phyloP scores from a whole-genome alignment of 2,888 invertebrate species.

The Torymus aiolomorphi region DNA sequence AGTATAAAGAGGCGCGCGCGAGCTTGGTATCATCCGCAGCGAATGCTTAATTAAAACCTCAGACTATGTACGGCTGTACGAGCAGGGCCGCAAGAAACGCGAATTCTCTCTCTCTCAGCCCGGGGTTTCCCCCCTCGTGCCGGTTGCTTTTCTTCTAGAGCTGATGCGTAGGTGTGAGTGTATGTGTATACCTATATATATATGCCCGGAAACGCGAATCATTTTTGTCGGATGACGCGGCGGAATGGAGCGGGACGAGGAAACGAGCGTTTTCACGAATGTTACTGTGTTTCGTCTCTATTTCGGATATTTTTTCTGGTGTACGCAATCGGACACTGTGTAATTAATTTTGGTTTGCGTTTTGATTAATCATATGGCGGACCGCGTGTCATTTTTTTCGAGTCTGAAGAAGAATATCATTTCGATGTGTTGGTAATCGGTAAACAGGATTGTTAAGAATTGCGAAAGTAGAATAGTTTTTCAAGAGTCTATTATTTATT shows the following conservation, averaged over 20 bases:
- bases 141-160: neutral
- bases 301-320: neutral
- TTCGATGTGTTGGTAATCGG: no score
- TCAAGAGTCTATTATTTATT: no score
- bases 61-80: conserved; percentile 62
- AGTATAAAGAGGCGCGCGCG: conserved; percentile 76
- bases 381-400: neutral
- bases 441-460: no score
- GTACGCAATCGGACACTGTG: no score
- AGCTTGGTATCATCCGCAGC: conserved; percentile 73
- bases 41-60: conserved; percentile 76
- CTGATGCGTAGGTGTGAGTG: neutral
- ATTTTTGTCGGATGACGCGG: conserved; percentile 23
- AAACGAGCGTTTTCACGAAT: conserved; percentile 10
- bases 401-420: no score
- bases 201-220: conserved; percentile 1
- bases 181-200: neutral
- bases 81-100: conserved; percentile 60
- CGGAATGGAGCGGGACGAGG: neutral
- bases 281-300: neutral
- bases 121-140: neutral
- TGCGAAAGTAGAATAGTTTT: no score
- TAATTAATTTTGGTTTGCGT: conserved; percentile 6
- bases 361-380: conserved; percentile 1
- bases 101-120: neutral